These are phyloP conservation scores for Macaria liturata DNA, from an alignment of 2,888 invertebrate species.

Conservation along the genomic window DNA sequence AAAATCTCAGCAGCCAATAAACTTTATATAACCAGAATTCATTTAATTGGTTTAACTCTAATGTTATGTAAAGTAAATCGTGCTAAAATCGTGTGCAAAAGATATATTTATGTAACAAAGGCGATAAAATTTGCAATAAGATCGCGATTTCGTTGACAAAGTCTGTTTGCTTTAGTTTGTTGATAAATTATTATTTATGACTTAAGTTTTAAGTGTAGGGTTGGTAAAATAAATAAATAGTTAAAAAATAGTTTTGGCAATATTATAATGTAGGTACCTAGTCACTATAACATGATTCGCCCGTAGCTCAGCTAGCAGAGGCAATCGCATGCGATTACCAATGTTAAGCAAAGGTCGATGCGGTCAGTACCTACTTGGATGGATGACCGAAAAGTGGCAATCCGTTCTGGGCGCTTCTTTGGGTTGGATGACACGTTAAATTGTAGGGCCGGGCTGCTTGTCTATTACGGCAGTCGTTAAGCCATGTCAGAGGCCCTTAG, in stretches of 20 bases:
- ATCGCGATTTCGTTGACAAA: conserved; percentile 26
- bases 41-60: conserved; percentile 12
- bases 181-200: conserved; percentile 7
- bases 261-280: background rate
- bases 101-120: conserved; percentile 26
- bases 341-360: too few relatives aligned
- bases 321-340: too few relatives aligned
- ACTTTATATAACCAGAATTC: too few relatives aligned
- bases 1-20: too few relatives aligned
- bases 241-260: background rate
- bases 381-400: too few relatives aligned
- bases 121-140: conserved; percentile 22
- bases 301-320: too few relatives aligned
- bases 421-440: too few relatives aligned
- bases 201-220: conserved; percentile 16
- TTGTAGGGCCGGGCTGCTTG: background rate
- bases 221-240: conserved; percentile 16
- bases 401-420: too few relatives aligned
- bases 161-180: conserved; percentile 16
- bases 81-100: conserved; percentile 10
- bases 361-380: too few relatives aligned
- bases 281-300: background rate
- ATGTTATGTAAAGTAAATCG: conserved; percentile 31
- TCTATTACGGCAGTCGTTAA: too few relatives aligned
- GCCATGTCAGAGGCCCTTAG: too few relatives aligned